A percentile compares a stretch with the other conserved stretches of the same genome.
These are phyloP conservation scores for Lasaia peninsularis DNA, from an alignment of 1,140 invertebrate species.

Conservation along the genomic window DNA sequence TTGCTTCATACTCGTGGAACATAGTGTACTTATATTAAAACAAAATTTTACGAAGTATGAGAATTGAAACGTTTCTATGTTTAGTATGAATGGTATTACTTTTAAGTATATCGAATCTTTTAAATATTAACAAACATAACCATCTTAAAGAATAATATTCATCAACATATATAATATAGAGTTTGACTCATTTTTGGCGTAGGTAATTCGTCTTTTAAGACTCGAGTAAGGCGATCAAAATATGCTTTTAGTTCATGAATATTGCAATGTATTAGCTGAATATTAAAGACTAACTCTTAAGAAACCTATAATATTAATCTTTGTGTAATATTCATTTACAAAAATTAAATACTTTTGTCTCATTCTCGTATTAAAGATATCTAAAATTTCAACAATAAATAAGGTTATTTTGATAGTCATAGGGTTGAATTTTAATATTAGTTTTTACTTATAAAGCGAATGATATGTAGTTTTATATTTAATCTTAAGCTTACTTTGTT, in stretches of 20 bases:
- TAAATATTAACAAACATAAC: too few species aligned
- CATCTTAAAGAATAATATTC: too few species aligned
- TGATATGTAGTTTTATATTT: conserved; percentile 71
- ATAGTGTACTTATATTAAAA: too few species aligned
- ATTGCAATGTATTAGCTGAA: background rate
- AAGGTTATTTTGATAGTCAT: conserved; percentile 13
- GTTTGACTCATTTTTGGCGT: conserved; percentile 1
- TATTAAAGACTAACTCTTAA: background rate
- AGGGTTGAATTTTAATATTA: conserved; percentile 26
- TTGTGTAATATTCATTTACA: background rate
- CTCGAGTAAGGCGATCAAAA: background rate
- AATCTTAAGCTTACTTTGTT: conserved; percentile 18
- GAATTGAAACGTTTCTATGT: too few species aligned
- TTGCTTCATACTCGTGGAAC: too few species aligned
- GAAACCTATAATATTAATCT: background rate
- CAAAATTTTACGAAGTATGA: too few species aligned
- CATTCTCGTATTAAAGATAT: conserved; percentile 1
- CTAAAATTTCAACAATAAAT: conserved; percentile 25
- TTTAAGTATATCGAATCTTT: too few species aligned
- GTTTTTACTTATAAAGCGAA: conserved; percentile 68
- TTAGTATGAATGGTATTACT: too few species aligned
- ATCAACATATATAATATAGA: background rate
- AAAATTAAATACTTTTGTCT: conserved; percentile 14
- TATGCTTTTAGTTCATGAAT: background rate
- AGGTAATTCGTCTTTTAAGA: background rate